A percentile compares a stretch with the other conserved stretches of the same genome.
phyloP scores from a whole-genome alignment of 2,797 vertebrate genomes.

The Carduelis carduelis region DNA sequence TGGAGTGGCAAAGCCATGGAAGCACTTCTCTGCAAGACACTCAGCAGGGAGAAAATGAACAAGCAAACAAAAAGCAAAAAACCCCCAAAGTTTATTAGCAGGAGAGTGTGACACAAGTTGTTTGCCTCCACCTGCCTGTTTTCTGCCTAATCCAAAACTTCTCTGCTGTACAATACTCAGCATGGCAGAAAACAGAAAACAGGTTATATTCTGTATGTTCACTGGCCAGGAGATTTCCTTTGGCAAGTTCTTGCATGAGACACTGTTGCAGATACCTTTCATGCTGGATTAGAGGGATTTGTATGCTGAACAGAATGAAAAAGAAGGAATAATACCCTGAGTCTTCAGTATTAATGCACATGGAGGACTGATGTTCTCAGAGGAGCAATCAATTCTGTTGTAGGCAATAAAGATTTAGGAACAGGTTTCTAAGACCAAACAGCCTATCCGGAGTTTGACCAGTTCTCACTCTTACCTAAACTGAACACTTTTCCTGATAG shows the following conservation, averaged over 20 bases:
- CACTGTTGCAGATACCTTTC: background rate
- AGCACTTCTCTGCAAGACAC: background rate
- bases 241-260: background rate
- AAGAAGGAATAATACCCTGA: background rate
- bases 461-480: background rate
- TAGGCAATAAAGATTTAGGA: background rate
- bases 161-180: background rate
- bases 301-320: background rate
- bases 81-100: background rate
- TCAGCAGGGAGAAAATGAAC: background rate
- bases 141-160: background rate
- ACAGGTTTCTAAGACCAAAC: background rate
- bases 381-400: background rate
- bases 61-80: background rate
- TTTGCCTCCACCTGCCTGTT: background rate
- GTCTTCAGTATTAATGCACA: background rate
- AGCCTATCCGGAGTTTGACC: background rate
- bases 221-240: background rate
- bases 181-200: background rate
- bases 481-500: background rate
- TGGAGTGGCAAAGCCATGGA: background rate
- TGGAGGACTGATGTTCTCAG: background rate
- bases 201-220: background rate
- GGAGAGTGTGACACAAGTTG: background rate
- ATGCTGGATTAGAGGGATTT: background rate